A percentile compares a stretch with the other conserved stretches of the same genome.
These are phyloP conservation scores for Dipodomys merriami DNA, from an alignment of 2,113 vertebrate species.

Conservation along the genomic window DNA sequence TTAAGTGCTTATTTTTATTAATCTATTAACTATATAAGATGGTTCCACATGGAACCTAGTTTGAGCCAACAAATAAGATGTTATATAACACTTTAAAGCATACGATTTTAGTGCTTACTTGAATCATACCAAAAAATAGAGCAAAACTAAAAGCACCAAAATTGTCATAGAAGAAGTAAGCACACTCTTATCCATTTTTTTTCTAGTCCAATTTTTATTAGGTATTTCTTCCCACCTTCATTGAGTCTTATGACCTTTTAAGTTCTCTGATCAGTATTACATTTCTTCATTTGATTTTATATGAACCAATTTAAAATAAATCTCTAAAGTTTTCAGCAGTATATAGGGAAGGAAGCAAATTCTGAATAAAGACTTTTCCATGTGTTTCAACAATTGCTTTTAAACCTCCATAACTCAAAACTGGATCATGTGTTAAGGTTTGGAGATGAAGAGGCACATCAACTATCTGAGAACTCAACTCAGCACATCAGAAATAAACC, in stretches of 20 bases:
- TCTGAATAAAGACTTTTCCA: slow-evolving; percentile 24
- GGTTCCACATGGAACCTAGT: slow-evolving; percentile 26
- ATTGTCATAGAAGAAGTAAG: background rate
- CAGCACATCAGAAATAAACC: background rate
- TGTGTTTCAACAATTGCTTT: background rate
- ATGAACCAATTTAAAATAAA: slow-evolving; percentile 16
- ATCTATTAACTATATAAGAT: slow-evolving; percentile 17
- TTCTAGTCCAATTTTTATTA: background rate
- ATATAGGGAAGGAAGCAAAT: slow-evolving; percentile 19
- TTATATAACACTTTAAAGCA: slow-evolving; percentile 19
- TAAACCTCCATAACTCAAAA: too few species aligned
- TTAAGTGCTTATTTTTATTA: slow-evolving; percentile 65
- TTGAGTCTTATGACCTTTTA: background rate
- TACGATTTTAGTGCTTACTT: slow-evolving; percentile 37
- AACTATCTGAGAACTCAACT: background rate
- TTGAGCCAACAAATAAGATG: slow-evolving; percentile 58
- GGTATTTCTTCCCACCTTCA: background rate
- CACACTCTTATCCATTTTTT: background rate
- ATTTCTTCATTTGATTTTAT: slow-evolving; percentile 26
- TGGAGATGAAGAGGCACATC: slow-evolving; percentile 11
- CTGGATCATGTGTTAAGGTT: background rate
- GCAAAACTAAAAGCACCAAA: background rate
- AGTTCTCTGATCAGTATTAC: slow-evolving; percentile 18
- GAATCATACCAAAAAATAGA: background rate
- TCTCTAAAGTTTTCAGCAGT: background rate